phyloP scores from a whole-genome alignment of 2,797 vertebrate genomes.

The Amblyraja radiata region DNA sequence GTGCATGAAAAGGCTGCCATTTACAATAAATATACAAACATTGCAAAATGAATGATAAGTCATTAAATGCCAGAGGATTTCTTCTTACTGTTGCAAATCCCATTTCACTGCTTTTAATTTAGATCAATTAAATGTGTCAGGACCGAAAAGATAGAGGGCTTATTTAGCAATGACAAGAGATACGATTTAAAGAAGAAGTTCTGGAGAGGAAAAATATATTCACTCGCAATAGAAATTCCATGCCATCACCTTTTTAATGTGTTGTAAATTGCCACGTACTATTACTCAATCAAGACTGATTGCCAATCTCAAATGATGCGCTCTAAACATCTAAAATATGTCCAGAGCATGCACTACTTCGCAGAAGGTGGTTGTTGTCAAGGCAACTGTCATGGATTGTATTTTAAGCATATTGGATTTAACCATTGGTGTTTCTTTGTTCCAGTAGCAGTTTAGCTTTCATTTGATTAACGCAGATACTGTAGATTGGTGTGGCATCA shows the following conservation, averaged over 20 bases:
- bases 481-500: slow-evolving; percentile 7
- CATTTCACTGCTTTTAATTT: background rate
- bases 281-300: background rate
- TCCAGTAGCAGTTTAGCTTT: slow-evolving; percentile 15
- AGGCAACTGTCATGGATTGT: slow-evolving; percentile 15
- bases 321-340: slow-evolving; percentile 20
- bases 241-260: background rate
- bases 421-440: slow-evolving; percentile 16
- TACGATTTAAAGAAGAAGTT: background rate
- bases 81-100: background rate
- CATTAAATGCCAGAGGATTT: slow-evolving; percentile 26
- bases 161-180: background rate
- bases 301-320: slow-evolving; percentile 8
- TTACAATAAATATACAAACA: slow-evolving; percentile 26
- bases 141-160: background rate
- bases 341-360: background rate
- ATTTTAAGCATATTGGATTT: slow-evolving; percentile 21
- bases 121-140: background rate
- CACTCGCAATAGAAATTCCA: background rate
- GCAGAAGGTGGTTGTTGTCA: slow-evolving; percentile 12
- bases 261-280: background rate
- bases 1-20: background rate
- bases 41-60: slow-evolving; percentile 16
- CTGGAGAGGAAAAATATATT: background rate
- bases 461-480: background rate